Evolutionary conservation across 2,113 vertebrate genomes (phyloP).

Genomic region (Nanorana parkeri): DNA sequence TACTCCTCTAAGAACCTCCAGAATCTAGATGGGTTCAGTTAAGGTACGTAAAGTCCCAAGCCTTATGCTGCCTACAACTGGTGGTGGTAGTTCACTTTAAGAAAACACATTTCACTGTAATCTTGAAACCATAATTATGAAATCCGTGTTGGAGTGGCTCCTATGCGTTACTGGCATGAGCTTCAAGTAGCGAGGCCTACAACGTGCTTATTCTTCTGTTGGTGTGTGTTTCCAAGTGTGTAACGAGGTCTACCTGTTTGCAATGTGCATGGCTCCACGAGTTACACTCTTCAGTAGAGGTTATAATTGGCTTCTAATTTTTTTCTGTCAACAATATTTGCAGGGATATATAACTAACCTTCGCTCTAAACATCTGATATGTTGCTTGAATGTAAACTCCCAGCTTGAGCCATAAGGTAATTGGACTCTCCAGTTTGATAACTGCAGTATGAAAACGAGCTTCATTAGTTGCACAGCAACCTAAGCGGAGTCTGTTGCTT

Average conservation of each 20-base stretch:
- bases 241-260: slow-evolving; percentile 17
- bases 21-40: too few relatives aligned
- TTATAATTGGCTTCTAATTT: neutral
- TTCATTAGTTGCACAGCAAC: neutral
- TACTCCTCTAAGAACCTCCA: too few relatives aligned
- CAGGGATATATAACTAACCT: neutral
- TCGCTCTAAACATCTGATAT: neutral
- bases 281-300: slow-evolving; percentile 5
- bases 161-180: slow-evolving; percentile 5
- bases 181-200: slow-evolving; percentile 14
- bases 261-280: neutral
- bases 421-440: slow-evolving; percentile 5
- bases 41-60: too few relatives aligned
- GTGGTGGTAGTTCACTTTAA: too few relatives aligned
- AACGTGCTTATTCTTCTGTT: neutral
- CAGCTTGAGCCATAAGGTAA: neutral
- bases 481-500: neutral
- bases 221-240: slow-evolving; percentile 14
- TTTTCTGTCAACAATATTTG: neutral
- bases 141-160: neutral
- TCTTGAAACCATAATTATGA: neutral
- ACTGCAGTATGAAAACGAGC: slow-evolving; percentile 35
- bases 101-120: too few relatives aligned
- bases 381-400: slow-evolving; percentile 19
- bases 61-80: too few relatives aligned